Percentiles rank a stretch among this genome's conserved stretches.
Evolutionary conservation across 2,888 invertebrate species (phyloP).

Genomic region (Chrysolina oricalcia): DNA sequence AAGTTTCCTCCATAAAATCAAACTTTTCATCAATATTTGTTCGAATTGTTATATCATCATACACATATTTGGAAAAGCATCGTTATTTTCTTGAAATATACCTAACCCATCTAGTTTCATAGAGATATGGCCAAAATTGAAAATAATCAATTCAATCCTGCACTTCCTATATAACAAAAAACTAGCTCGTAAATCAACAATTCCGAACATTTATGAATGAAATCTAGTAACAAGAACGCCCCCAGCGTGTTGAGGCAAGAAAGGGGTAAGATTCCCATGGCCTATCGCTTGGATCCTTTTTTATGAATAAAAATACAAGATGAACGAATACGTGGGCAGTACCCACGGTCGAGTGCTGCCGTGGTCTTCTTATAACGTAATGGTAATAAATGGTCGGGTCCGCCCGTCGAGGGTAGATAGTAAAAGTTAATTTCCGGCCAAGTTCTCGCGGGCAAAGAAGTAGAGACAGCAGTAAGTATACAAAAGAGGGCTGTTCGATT

Average conservation of each 20-base stretch:
- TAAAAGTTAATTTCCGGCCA: slow-evolving; percentile 64
- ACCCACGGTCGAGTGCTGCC: slow-evolving; percentile 43
- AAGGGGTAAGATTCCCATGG: slow-evolving; percentile 40
- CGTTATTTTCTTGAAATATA: no score
- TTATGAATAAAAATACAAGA: slow-evolving; percentile 27
- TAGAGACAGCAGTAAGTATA: not conserved
- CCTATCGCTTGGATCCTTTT: slow-evolving; percentile 32
- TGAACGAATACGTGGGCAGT: slow-evolving; percentile 45
- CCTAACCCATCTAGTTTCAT: no score
- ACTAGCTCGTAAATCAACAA: slow-evolving; percentile 17
- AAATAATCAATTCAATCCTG: not conserved
- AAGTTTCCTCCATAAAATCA: no score
- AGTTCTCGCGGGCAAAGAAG: slow-evolving; percentile 50
- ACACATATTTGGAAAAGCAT: no score
- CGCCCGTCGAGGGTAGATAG: slow-evolving; percentile 61
- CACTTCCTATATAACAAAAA: slow-evolving; percentile 5
- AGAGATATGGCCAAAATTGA: no score
- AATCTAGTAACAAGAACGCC: slow-evolving; percentile 14
- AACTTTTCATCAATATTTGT: no score
- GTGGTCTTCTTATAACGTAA: slow-evolving; percentile 43
- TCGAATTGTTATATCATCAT: no score
- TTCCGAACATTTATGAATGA: slow-evolving; percentile 22
- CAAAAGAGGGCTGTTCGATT: not conserved
- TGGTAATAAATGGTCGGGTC: slow-evolving; percentile 58
- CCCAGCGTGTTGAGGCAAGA: slow-evolving; percentile 22